Evolutionary conservation across 1,140 invertebrate genomes (phyloP).

Genomic region (Euura saliciscinereae): DNA sequence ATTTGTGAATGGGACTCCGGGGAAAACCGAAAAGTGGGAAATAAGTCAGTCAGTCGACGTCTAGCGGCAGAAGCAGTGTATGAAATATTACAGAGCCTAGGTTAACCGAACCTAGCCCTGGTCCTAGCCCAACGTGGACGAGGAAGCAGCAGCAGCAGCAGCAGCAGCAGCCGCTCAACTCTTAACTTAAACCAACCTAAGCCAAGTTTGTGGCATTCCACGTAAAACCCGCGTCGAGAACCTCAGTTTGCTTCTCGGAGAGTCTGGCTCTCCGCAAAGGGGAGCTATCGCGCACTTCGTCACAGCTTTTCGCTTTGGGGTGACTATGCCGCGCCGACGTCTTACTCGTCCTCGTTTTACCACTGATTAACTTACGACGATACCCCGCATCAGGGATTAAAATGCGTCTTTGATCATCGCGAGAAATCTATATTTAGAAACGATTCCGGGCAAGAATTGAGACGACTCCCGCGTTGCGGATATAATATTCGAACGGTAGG

Average conservation of each 20-base stretch:
- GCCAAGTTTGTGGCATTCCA: slow-evolving; percentile 4
- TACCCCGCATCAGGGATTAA: too few species aligned
- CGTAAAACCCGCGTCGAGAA: neutral
- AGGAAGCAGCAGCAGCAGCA: too few species aligned
- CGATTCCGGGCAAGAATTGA: too few species aligned
- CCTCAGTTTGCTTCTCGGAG: neutral
- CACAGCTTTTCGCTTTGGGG: neutral
- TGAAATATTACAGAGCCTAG: slow-evolving; percentile 39
- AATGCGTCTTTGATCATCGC: too few species aligned
- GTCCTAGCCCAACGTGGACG: too few species aligned
- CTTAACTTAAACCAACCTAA: neutral
- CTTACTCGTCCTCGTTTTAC: neutral
- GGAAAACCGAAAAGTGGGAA: slow-evolving; percentile 20
- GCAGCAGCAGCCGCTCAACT: neutral
- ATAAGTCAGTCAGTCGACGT: slow-evolving; percentile 30
- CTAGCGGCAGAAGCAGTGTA: slow-evolving; percentile 1
- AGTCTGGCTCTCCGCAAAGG: neutral
- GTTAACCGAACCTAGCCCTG: neutral
- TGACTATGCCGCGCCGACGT: neutral
- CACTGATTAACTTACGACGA: too few species aligned
- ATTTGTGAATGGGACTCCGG: slow-evolving; percentile 22
- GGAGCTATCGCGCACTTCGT: neutral
- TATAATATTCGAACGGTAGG: too few species aligned
- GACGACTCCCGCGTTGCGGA: too few species aligned
- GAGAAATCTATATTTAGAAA: too few species aligned